Base-by-base conservation (phyloP, 2,113 vertebrate species). In the Spea multiplicata region DNA sequence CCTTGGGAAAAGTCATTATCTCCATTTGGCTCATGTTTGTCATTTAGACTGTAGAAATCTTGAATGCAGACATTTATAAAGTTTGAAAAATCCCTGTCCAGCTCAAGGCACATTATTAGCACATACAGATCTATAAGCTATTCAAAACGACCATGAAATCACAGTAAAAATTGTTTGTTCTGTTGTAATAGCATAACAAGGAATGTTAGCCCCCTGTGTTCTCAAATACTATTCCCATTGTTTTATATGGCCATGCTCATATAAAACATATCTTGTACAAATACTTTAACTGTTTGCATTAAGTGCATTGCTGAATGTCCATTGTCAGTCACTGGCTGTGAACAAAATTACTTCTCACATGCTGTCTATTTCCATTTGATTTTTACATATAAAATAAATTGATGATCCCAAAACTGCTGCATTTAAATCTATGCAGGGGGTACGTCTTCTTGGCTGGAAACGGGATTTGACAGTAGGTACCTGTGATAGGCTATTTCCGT, bases 401-500 rank as follows among this genome's bases (percentile, higher is more conserved):
- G 3, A 73, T 0, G 79, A 76, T 67, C 30, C 47, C 84, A 80
- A 16, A 45, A 57, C 73, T 72, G 55, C 44, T 61, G 66, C 48
- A 80, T 84, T 88, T 83, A 76, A 84, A 84, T 83, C 44, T 65
- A 66, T 59, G 73, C 44, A 75, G 79, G 70, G 83, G 64, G 61
- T 83, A 76, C 52, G 83, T 55, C 53, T 50, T 84, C 84, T 82
- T 83, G 85, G 84, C 81, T 85, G 83, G 84, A 87, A 87, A 83
- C 80, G 82, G 74, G 80, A 88, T 90, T 87, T 89, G 87, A 85
- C 83, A 84, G 72, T 62, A 81, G 89, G 77, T 71, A 84, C 74
- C 74, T 75, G 75, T 83, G 87, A 87, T 84, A 82, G 85, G 84
- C 83, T 86, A 73, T 86, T 89, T 89, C 88, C 81, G 83, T 78